Conservation (phyloP, 1,140 invertebrate species). For the Diabrotica virgifera region DNA sequence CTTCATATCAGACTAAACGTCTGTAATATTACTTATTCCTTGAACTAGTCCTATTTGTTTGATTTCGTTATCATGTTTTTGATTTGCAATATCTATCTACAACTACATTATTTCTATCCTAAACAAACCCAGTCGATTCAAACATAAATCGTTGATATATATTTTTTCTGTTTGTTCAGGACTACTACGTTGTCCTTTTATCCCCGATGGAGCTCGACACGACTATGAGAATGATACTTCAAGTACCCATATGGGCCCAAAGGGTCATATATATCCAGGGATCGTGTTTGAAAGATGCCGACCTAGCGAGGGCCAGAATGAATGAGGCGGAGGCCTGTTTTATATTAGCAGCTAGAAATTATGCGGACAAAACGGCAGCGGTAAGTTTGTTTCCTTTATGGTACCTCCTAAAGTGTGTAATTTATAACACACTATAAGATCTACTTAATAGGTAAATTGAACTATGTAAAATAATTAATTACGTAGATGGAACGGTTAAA, state of each 20-base stretch:
- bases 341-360: constrained; percentile 89
- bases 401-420: constrained; percentile 54
- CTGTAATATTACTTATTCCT: too few species aligned
- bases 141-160: background rate
- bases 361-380: constrained; percentile 94
- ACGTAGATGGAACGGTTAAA: too few species aligned
- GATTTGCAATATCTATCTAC: too few species aligned
- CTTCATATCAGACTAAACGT: too few species aligned
- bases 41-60: too few species aligned
- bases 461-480: too few species aligned
- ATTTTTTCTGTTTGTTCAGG: constrained; percentile 55
- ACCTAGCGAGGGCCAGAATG: constrained; percentile 90
- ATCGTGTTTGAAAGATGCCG: constrained; percentile 83
- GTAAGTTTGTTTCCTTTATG: constrained; percentile 54
- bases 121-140: too few species aligned
- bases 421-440: too few species aligned
- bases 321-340: constrained; percentile 96
- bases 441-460: too few species aligned
- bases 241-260: constrained; percentile 97
- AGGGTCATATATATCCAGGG: constrained; percentile 97
- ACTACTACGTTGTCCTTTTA: constrained; percentile 93
- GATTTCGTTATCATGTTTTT: too few species aligned
- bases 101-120: too few species aligned
- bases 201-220: constrained; percentile 97
- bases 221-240: constrained; percentile 91